These are phyloP conservation scores for Penaeus japonicus DNA, from an alignment of 1,140 invertebrate species.

Conservation along the genomic window DNA sequence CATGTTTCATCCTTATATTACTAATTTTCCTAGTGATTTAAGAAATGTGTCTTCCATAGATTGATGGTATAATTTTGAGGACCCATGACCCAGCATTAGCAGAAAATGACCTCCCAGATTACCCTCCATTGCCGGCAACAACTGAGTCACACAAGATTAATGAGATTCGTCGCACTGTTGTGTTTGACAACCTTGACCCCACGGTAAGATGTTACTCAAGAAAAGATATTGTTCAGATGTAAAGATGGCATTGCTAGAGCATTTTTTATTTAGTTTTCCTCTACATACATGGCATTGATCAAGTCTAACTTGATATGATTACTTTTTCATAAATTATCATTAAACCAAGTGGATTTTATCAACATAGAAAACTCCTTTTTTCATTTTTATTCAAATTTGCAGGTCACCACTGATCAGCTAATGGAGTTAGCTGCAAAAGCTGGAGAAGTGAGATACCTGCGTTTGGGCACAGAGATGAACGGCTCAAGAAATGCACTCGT, in stretches of 20 bases:
- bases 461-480: constrained; percentile 85
- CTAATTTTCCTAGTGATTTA: neutral
- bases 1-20: neutral
- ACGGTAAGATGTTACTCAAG: constrained; percentile 64
- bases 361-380: constrained; percentile 21
- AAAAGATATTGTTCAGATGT: too few species aligned
- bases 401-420: constrained; percentile 74
- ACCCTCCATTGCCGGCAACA: constrained; percentile 90
- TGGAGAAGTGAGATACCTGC: constrained; percentile 94
- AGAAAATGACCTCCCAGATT: constrained; percentile 84
- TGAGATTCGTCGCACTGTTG: constrained; percentile 91
- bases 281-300: too few species aligned
- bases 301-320: too few species aligned
- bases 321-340: neutral
- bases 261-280: too few species aligned
- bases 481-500: constrained; percentile 84
- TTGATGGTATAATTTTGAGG: constrained; percentile 74
- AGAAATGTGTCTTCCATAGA: constrained; percentile 64
- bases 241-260: too few species aligned
- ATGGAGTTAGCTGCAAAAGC: constrained; percentile 85
- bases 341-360: neutral
- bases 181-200: constrained; percentile 79
- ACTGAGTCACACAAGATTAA: constrained; percentile 91
- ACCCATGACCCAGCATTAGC: constrained; percentile 91
- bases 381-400: constrained; percentile 20